Evolutionary conservation across 2,113 vertebrate species (phyloP).

Genomic region (Mastomys coucha): DNA sequence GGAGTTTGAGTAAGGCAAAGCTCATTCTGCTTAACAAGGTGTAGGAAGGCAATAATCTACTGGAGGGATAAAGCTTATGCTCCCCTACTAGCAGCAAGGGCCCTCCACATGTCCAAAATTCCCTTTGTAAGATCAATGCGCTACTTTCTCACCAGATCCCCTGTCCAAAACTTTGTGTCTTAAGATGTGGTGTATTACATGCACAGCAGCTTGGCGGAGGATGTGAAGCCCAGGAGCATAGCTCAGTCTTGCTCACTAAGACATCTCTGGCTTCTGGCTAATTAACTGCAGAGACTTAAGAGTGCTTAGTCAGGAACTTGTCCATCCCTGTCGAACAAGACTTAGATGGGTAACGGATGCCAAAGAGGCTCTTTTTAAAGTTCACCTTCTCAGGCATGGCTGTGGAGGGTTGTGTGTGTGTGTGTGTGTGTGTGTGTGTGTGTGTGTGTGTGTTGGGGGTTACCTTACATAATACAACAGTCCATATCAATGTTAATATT

Average conservation of each 20-base stretch:
- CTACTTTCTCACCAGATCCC: not conserved
- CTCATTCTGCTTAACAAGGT: not conserved
- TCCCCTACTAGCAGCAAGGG: not conserved
- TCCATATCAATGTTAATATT: constrained; percentile 43
- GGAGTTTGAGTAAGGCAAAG: not conserved
- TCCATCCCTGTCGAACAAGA: constrained; percentile 12
- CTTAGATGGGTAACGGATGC: not conserved
- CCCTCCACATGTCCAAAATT: not conserved
- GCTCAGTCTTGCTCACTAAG: not conserved
- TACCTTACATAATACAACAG: constrained; percentile 54
- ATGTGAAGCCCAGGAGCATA: not conserved
- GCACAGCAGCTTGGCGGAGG: not conserved
- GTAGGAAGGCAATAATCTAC: no score
- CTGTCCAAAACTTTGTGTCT: not conserved
- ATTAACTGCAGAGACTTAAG: not conserved
- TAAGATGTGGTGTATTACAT: not conserved
- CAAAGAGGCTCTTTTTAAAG: not conserved
- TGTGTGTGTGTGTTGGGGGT: not conserved
- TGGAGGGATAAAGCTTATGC: no score
- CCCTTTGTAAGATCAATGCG: not conserved
- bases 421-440: not conserved
- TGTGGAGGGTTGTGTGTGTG: not conserved
- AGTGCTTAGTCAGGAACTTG: constrained; percentile 76
- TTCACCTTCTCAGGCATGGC: not conserved
- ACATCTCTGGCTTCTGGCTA: not conserved